Conservation (phyloP, 2,888 invertebrate species). For the Clusia tigrina region DNA sequence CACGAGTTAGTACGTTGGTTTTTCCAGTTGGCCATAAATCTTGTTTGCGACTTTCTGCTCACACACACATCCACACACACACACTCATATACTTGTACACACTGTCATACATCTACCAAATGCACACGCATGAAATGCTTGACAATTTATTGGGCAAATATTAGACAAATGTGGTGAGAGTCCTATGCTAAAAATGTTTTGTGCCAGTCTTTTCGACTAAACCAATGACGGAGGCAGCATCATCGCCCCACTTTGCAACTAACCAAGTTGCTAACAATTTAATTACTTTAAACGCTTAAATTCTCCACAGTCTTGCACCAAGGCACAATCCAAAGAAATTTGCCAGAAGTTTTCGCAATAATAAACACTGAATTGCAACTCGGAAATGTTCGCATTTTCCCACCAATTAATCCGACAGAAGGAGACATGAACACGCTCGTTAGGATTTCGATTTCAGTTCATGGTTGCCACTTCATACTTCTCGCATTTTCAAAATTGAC, state of each 20-base stretch:
- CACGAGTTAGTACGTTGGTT: too few relatives aligned
- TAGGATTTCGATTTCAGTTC: conserved; percentile 19
- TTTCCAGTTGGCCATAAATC: conserved; percentile 28
- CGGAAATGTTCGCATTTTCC: background rate
- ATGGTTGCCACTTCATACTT: conserved; percentile 17
- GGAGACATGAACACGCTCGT: conserved; percentile 32
- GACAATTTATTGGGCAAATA: conserved; percentile 18
- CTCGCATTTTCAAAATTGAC: conserved; percentile 36
- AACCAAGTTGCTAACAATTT: conserved; percentile 22
- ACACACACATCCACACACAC: background rate
- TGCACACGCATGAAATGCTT: conserved; percentile 32
- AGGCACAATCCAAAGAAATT: background rate
- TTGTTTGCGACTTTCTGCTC: conserved; percentile 19
- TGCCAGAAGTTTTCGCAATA: background rate
- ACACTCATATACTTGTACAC: background rate
- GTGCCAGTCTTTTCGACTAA: background rate
- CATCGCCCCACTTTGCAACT: background rate
- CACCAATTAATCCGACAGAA: conserved; percentile 32
- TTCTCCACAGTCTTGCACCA: background rate
- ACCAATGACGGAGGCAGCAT: background rate
- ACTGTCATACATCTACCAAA: conserved; percentile 2
- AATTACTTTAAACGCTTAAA: conserved; percentile 11
- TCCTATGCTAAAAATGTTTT: too few relatives aligned
- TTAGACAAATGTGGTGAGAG: conserved; percentile 17
- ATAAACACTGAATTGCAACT: background rate